These are phyloP conservation scores for Poecilia wingei DNA, from an alignment of 2,797 vertebrate species.

Conservation along the genomic window DNA sequence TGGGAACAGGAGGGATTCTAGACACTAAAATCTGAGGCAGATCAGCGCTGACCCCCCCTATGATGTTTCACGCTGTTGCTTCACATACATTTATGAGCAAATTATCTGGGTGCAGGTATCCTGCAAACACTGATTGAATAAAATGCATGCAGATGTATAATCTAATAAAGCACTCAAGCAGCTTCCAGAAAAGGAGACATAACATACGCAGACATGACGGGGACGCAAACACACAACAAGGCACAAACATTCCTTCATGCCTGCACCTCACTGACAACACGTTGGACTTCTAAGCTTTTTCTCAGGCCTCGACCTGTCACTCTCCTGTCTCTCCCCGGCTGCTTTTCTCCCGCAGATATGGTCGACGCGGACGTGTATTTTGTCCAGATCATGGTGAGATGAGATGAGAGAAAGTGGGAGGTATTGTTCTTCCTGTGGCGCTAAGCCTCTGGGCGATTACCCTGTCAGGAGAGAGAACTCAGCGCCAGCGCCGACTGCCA, in stretches of 20 bases:
- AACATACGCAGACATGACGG: constrained; percentile 31
- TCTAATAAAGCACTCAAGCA: constrained; percentile 16
- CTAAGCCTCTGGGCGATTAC: constrained; percentile 84
- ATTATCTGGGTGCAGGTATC: constrained; percentile 47
- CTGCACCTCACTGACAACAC: constrained; percentile 66
- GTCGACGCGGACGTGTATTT: constrained; percentile 79
- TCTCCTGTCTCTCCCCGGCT: constrained; percentile 67
- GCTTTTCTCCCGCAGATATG: constrained; percentile 70
- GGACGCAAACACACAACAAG: constrained; percentile 28
- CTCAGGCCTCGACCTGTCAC: constrained; percentile 71
- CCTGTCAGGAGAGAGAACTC: constrained; percentile 83
- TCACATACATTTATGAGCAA: constrained; percentile 49
- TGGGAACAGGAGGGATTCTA: constrained; percentile 75
- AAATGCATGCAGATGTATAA: background rate
- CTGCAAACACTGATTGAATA: constrained; percentile 22
- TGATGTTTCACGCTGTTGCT: constrained; percentile 60
- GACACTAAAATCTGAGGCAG: constrained; percentile 74
- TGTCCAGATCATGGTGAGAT: constrained; percentile 83
- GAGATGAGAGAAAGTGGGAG: constrained; percentile 83
- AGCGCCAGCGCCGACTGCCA: constrained; percentile 79
- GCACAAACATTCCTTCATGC: constrained; percentile 69
- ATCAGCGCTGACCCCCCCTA: constrained; percentile 76
- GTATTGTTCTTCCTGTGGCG: constrained; percentile 82
- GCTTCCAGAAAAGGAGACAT: constrained; percentile 8
- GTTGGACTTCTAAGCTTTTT: constrained; percentile 65